Base-by-base conservation (phyloP, 1,140 invertebrate species). In the Calliopsis andreniformis region DNA sequence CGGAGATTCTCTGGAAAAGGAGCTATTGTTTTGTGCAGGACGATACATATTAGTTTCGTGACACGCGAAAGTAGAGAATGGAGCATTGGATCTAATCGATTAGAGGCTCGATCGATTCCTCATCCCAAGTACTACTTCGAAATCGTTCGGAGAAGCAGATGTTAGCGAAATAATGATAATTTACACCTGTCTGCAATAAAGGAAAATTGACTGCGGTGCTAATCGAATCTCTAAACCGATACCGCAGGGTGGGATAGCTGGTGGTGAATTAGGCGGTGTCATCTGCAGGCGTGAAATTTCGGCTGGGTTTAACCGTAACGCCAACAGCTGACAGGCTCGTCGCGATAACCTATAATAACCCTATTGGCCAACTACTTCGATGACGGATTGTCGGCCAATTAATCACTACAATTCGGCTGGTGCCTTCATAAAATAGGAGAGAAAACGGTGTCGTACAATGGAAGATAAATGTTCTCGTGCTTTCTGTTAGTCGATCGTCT, bases 211-310 rank as follows among this genome's bases (percentile, higher is more conserved):
- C 30, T 30, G 56, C 68, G 73, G 35, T 3, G 59, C 43, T 35
- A 30, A 42, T 73, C 56, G 28, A 66, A 55, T 72, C 58, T 78
- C 43, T 63, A 78, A 82, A 76, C 69, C 63, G 79, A 82, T 70
- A 79, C 47, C 78, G 81, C 43, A 18, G 53, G 14, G 51, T 28
- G 43, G 61, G 47, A 53, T 68, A 42, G 58, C 28, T 66, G 71
- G 67, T 73, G 69, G 71, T 73, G 69, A 75, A 78, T 80, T 73
- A 78, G 79, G 68, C 75, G 82, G 73, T 83, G 83, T 76, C 83
- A 85, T 85, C 83, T 85, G 83, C 82, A 76, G 69, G 68, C 82
- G 78, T 84, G 78, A 84, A 84, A 78, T 84, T 84, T 84, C 72
- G 73, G 71, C 42, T 62, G 66, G 67, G 77, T 72, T 75, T 53